Evolutionary conservation across 2,797 vertebrate genomes (phyloP).

Genomic region (Scyliorhinus canicula): DNA sequence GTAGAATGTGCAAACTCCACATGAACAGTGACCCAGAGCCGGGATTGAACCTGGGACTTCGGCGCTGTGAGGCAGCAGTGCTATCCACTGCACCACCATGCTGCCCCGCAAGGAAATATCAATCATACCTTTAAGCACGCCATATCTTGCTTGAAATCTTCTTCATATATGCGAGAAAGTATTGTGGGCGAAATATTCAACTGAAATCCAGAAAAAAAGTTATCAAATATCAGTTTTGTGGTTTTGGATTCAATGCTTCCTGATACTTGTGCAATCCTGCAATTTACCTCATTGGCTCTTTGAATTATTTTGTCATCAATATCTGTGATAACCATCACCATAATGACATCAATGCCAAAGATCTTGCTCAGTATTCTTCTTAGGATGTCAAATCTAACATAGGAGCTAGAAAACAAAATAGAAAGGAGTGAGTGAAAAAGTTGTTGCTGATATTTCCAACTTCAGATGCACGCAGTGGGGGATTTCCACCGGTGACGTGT

Average conservation of each 20-base stretch:
- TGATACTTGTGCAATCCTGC: too few relatives aligned
- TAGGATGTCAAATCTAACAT: constrained; percentile 87
- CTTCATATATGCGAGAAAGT: constrained; percentile 77
- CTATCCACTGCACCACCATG: too few relatives aligned
- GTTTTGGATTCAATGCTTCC: not conserved
- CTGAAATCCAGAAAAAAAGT: constrained; percentile 52
- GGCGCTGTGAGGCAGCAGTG: too few relatives aligned
- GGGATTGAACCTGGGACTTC: too few relatives aligned
- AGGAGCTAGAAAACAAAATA: constrained; percentile 65
- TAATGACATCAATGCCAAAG: constrained; percentile 77
- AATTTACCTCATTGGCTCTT: constrained; percentile 71
- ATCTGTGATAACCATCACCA: constrained; percentile 92
- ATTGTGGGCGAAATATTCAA: constrained; percentile 67
- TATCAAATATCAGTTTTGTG: constrained; percentile 10
- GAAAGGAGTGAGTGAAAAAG: not conserved
- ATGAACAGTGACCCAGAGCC: too few relatives aligned
- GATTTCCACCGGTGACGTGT: too few relatives aligned
- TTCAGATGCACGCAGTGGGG: constrained; percentile 20
- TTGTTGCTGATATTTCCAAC: not conserved
- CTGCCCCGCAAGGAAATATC: not conserved
- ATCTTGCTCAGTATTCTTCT: constrained; percentile 76
- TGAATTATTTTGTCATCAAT: constrained; percentile 92
- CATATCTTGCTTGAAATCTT: constrained; percentile 92
- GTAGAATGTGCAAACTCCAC: too few relatives aligned
- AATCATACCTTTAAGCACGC: constrained; percentile 71